Evolutionary conservation across 2,888 invertebrate genomes (phyloP).

Genomic region (Phymatocera aterrima): DNA sequence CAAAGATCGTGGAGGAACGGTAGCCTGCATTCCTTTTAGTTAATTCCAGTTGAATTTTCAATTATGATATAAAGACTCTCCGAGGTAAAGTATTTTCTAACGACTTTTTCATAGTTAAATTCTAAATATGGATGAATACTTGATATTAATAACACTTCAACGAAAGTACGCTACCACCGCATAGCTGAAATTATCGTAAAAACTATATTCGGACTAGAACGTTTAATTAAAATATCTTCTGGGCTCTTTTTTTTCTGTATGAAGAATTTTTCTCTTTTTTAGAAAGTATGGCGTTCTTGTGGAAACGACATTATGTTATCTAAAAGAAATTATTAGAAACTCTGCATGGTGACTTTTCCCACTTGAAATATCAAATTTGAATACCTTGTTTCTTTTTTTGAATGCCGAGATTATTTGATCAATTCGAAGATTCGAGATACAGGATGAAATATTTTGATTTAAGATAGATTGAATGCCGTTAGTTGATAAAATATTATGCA

Average conservation of each 20-base stretch:
- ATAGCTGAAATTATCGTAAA: conserved; percentile 21
- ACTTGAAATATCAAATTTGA: no score
- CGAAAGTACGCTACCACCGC: background rate
- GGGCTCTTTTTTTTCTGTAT: background rate
- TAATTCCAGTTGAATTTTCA: conserved; percentile 10
- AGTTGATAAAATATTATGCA: background rate
- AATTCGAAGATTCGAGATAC: background rate
- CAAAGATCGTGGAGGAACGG: background rate
- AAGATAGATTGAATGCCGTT: background rate
- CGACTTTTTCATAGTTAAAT: conserved; percentile 20
- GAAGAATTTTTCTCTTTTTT: background rate
- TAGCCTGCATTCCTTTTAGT: background rate
- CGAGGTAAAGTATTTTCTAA: conserved; percentile 21
- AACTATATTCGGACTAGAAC: background rate
- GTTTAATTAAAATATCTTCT: conserved; percentile 31
- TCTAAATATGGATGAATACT: conserved; percentile 16
- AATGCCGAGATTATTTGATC: background rate
- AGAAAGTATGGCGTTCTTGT: background rate
- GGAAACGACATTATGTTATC: background rate
- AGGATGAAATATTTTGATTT: background rate
- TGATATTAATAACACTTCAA: conserved; percentile 21
- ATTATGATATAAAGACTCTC: background rate
- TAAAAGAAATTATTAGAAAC: background rate
- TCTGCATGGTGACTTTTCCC: background rate
- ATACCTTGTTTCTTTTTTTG: no score